Evolutionary conservation across 2,113 vertebrate genomes (phyloP), one percentile per base, ranked within the genome.

Genomic region (Antechinus flavipes): DNA sequence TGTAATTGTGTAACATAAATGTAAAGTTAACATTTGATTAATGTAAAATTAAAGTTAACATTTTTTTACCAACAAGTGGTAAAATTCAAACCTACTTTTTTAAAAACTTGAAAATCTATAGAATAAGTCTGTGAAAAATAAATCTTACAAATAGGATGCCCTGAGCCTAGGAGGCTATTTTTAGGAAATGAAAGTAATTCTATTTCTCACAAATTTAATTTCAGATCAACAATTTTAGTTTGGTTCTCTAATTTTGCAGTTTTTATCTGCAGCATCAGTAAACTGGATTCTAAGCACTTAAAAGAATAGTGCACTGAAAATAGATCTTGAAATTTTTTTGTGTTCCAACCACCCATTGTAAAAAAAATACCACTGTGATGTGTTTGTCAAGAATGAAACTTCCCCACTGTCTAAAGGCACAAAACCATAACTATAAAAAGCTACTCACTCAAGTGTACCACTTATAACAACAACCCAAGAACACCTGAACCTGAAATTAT

Each of bases 91-190:
- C 2, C 49, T 95, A 89, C 50, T 91, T 50, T 94, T 94, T 42
- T 95, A 93, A 25, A 10, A 96, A 52, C 1, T 53, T 96, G 96
- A 55, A 95, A 93, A 50, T 52, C 35, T 90, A 22, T 26, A 95
- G 30, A 94, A 96, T 84, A 91, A 8, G 5, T 84, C n/a, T 94
- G 91, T 97, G n/a, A 97, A 95, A 98, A 98, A 93, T 93, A 94
- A 97, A 96, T 47, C 93, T 16, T 27, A 96, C 8, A 52, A 96
- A 93, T 49, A 89, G 10, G 91, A 90, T 52, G 54, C 3, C 2
- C 91, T 92, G 94, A 35, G 68, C 56, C 58, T 92, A 58, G 26
- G 90, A 93, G 0, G 94, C 8, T n/a, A 12, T 54, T 93, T 95
- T 96, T 58, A 96, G 61, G 68, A 97, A 97, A 95, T 3, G 89